A percentile compares a stretch with the other conserved stretches of the same genome.
Conservation (phyloP, 1,140 invertebrate genomes). For the Sarcophaga bullata region DNA sequence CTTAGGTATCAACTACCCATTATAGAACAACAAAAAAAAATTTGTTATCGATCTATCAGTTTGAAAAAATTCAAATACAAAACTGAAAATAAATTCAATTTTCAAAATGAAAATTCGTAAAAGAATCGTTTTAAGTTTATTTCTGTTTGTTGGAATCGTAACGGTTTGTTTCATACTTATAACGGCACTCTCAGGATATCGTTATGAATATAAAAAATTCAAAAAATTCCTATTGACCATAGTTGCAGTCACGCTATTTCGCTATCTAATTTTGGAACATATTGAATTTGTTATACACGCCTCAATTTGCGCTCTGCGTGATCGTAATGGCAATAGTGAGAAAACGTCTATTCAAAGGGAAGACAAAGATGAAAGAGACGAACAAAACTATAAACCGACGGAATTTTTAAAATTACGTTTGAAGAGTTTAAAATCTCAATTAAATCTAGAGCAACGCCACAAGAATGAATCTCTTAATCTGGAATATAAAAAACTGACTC, state of each 20-base stretch:
- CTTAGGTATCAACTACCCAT: too few species aligned
- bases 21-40: too few species aligned
- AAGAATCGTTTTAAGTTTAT: background rate
- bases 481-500: slow-evolving; percentile 47
- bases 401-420: slow-evolving; percentile 49
- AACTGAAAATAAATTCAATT: too few species aligned
- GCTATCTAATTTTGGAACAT: slow-evolving; percentile 50
- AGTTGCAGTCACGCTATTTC: slow-evolving; percentile 48
- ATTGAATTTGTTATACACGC: slow-evolving; percentile 47
- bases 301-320: slow-evolving; percentile 14
- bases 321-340: background rate
- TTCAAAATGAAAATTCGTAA: background rate
- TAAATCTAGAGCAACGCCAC: slow-evolving; percentile 48
- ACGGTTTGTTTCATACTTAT: slow-evolving; percentile 39
- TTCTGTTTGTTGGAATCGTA: background rate
- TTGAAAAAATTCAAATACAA: too few species aligned
- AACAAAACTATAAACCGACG: background rate
- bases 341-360: slow-evolving; percentile 23
- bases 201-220: slow-evolving; percentile 50
- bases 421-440: slow-evolving; percentile 34
- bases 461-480: slow-evolving; percentile 50
- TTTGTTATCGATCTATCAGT: too few species aligned
- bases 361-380: slow-evolving; percentile 17
- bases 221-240: slow-evolving; percentile 51
- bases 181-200: slow-evolving; percentile 47